These are phyloP conservation scores for Crax fasciolata DNA, from an alignment of 2,797 vertebrate species.

Conservation along the genomic window DNA sequence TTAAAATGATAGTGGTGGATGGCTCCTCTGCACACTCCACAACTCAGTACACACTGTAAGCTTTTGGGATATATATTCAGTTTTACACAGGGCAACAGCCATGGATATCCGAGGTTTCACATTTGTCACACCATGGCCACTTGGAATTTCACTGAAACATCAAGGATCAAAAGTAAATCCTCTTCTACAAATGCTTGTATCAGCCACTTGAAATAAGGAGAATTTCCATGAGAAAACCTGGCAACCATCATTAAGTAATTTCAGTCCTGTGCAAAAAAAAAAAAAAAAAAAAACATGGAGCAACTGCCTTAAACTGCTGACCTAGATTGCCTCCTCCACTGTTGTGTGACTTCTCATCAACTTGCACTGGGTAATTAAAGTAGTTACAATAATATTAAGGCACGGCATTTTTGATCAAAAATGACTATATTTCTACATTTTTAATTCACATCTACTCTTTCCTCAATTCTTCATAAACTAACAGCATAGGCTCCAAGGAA, in stretches of 20 bases:
- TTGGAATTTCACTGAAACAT: not conserved
- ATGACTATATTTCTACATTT: not conserved
- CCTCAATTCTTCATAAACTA: not conserved
- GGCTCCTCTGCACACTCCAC: not conserved
- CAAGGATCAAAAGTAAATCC: not conserved
- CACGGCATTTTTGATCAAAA: not conserved
- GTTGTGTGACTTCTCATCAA: not conserved
- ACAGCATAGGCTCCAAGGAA: not conserved
- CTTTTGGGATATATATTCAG: not conserved
- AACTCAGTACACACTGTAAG: not conserved
- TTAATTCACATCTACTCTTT: not conserved
- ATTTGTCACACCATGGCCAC: not conserved
- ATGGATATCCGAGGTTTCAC: not conserved
- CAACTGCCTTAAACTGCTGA: not conserved
- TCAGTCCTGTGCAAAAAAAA: not conserved
- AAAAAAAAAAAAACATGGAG: accelerated
- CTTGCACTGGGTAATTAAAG: not conserved
- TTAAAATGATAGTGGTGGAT: not conserved
- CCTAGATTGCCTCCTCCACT: not conserved
- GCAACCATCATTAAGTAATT: not conserved
- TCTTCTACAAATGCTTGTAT: not conserved
- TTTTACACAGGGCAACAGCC: not conserved
- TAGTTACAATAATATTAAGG: not conserved
- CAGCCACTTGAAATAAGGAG: not conserved
- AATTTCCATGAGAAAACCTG: not conserved